Conservation (phyloP, 2,888 invertebrate genomes). For the Perithous albicinctus region DNA sequence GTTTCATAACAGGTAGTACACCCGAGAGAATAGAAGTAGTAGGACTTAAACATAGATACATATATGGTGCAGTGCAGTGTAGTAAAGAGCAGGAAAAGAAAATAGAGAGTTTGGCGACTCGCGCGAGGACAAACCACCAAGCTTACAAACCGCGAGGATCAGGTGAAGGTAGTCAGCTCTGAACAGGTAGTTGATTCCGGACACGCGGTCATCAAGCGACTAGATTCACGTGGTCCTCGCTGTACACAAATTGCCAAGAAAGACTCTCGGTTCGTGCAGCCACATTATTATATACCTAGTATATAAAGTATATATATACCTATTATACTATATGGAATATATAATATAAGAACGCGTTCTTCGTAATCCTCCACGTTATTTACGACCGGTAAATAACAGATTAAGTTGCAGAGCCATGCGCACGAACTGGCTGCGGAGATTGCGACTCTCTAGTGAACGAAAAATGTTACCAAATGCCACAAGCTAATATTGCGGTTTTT, state of each 20-base stretch:
- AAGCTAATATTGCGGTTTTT: constrained; percentile 32
- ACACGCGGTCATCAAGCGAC: background rate
- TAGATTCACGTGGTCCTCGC: constrained; percentile 3
- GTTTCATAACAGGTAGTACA: constrained; percentile 62
- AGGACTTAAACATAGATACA: constrained; percentile 12
- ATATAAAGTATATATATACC: background rate
- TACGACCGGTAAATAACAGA: constrained; percentile 64
- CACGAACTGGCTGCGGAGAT: constrained; percentile 11
- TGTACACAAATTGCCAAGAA: background rate
- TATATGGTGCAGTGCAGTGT: background rate
- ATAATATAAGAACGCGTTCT: constrained; percentile 39
- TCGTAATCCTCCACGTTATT: constrained; percentile 63
- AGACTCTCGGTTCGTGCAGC: background rate
- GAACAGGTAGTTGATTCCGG: background rate
- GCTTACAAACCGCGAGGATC: background rate
- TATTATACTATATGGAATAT: constrained; percentile 14
- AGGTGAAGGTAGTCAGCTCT: background rate
- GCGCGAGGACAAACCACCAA: constrained; percentile 16
- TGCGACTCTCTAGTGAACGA: constrained; percentile 1
- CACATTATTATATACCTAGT: background rate
- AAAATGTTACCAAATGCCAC: constrained; percentile 26
- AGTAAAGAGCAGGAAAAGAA: constrained; percentile 4
- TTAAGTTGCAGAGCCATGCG: constrained; percentile 41
- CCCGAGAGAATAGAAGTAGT: constrained; percentile 4
- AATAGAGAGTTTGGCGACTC: constrained; percentile 19